Percentiles rank a stretch among this genome's conserved stretches.
Conservation (phyloP, 1,140 invertebrate genomes). For the Bombus confusus region DNA sequence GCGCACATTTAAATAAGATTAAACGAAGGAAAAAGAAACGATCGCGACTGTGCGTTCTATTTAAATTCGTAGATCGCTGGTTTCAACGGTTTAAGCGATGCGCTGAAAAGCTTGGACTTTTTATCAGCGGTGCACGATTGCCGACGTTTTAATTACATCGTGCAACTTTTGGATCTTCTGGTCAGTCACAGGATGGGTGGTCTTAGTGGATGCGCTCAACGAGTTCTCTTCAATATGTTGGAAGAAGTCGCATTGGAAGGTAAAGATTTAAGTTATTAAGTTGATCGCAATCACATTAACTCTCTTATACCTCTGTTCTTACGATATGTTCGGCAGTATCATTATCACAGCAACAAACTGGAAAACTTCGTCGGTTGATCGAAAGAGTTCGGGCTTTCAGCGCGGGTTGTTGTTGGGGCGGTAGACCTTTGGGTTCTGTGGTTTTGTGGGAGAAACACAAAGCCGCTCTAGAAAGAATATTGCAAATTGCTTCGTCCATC, state of each 20-base stretch:
- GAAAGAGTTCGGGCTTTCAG: constrained; percentile 88
- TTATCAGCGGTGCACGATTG: constrained; percentile 96
- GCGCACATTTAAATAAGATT: not conserved
- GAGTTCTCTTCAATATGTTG: constrained; percentile 95
- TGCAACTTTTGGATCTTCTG: constrained; percentile 94
- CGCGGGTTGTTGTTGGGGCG: constrained; percentile 90
- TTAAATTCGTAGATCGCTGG: constrained; percentile 90
- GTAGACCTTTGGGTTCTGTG: constrained; percentile 91
- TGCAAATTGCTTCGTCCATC: constrained; percentile 91
- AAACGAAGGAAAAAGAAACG: not conserved
- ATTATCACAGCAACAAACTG: constrained; percentile 93
- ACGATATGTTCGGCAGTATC: constrained; percentile 84
- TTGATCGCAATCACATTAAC: not conserved
- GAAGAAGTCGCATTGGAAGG: constrained; percentile 96
- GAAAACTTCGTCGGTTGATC: constrained; percentile 90
- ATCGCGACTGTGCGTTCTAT: constrained; percentile 1
- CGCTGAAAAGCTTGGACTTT: constrained; percentile 96
- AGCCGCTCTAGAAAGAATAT: constrained; percentile 91
- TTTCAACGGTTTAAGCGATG: constrained; percentile 97
- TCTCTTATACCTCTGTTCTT: not conserved
- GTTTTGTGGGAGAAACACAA: constrained; percentile 95
- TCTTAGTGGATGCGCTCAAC: constrained; percentile 96
- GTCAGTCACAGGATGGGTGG: constrained; percentile 87
- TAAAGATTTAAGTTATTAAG: constrained; percentile 74
- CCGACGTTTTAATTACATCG: constrained; percentile 97